These are phyloP conservation scores for Asarcornis scutulata DNA, from an alignment of 2,113 vertebrate species.

Conservation along the genomic window DNA sequence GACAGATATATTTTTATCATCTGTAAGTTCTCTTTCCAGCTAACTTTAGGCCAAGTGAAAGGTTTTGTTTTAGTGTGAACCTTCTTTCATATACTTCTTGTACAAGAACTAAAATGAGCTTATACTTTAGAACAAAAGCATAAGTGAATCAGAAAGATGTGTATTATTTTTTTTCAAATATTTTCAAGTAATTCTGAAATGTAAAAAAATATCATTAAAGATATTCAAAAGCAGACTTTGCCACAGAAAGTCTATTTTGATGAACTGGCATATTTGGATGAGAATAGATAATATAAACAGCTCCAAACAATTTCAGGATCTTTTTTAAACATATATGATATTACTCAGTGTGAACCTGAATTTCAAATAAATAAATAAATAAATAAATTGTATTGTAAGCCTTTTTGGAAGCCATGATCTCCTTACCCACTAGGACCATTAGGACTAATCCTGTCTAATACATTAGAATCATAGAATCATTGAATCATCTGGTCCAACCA, in stretches of 20 bases:
- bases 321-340: not conserved
- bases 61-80: not conserved
- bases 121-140: not conserved
- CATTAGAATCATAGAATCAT: no score
- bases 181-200: not conserved
- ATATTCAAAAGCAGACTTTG: not conserved
- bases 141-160: not conserved
- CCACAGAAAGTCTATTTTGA: not conserved
- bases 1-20: not conserved
- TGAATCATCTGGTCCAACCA: no score
- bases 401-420: not conserved
- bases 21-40: not conserved
- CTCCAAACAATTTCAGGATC: not conserved
- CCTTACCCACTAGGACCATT: not conserved
- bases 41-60: not conserved
- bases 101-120: not conserved
- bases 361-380: not conserved
- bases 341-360: not conserved
- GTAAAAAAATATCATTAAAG: not conserved
- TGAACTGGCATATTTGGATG: not conserved
- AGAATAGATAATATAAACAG: not conserved
- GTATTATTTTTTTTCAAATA: not conserved
- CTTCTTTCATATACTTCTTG: not conserved
- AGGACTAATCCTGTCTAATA: not conserved
- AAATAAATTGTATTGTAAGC: not conserved